A percentile compares a stretch with the other conserved stretches of the same genome.
Evolutionary conservation across 2,113 vertebrate genomes (phyloP).

Genomic region (Chloropsis cyanopogon): DNA sequence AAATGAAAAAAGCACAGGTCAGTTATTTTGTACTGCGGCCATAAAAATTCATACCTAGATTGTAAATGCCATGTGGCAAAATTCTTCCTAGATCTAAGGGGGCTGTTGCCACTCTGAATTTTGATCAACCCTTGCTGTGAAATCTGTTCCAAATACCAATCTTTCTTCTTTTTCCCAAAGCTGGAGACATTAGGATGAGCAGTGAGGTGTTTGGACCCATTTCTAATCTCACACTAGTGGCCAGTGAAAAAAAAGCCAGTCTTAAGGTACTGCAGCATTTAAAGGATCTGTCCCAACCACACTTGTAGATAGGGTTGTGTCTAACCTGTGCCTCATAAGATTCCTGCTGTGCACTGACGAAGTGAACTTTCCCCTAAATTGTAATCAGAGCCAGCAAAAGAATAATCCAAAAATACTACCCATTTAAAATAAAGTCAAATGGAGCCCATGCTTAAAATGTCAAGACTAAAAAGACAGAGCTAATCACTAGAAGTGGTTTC

Average conservation of each 20-base stretch:
- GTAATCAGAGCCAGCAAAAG: neutral
- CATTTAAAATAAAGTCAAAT: neutral
- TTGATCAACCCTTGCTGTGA: neutral
- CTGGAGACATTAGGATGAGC: neutral
- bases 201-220: neutral
- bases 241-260: neutral
- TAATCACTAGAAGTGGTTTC: neutral
- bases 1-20: neutral
- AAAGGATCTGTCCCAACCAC: neutral
- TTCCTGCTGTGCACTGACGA: neutral
- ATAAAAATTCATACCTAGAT: neutral
- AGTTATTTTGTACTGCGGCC: neutral
- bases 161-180: neutral
- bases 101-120: neutral
- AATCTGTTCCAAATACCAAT: neutral
- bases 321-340: neutral
- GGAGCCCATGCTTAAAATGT: neutral
- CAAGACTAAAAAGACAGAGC: neutral
- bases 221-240: neutral
- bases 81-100: neutral
- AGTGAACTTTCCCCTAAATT: neutral
- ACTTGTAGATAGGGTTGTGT: neutral
- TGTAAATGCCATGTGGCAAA: neutral
- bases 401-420: neutral
- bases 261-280: neutral